These are phyloP conservation scores for Thamnophis elegans DNA, from an alignment of 2,797 vertebrate species.

Conservation along the genomic window DNA sequence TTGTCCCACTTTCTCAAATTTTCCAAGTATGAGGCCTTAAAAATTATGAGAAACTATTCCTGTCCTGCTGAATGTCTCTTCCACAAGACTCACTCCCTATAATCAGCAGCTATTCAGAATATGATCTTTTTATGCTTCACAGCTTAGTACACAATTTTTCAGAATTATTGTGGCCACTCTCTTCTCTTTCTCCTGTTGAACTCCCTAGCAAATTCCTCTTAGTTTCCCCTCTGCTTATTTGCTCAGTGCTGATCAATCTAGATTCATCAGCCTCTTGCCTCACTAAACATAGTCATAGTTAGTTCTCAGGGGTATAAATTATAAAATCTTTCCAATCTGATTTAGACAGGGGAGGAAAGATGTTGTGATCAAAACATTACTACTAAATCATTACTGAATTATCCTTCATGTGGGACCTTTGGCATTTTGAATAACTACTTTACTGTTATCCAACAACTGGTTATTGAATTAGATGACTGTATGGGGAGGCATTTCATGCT, in stretches of 20 bases:
- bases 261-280: not conserved
- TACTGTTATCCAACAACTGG: not conserved
- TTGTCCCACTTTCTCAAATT: not conserved
- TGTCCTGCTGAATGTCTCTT: not conserved
- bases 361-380: not conserved
- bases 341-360: not conserved
- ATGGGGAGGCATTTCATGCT: not conserved
- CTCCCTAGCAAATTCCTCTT: not conserved
- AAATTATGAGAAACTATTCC: not conserved
- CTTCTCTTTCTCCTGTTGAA: not conserved
- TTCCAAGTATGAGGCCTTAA: not conserved
- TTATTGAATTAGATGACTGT: not conserved
- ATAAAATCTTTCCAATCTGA: not conserved
- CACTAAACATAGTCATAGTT: not conserved
- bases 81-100: not conserved
- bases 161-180: not conserved
- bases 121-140: not conserved
- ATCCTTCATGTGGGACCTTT: not conserved
- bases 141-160: not conserved
- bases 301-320: not conserved
- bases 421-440: not conserved
- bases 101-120: not conserved
- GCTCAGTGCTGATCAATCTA: not conserved
- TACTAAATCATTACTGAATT: not conserved
- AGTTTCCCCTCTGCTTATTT: not conserved